Conservation (phyloP, 2,888 invertebrate species). For the Strigamia crassipes region DNA sequence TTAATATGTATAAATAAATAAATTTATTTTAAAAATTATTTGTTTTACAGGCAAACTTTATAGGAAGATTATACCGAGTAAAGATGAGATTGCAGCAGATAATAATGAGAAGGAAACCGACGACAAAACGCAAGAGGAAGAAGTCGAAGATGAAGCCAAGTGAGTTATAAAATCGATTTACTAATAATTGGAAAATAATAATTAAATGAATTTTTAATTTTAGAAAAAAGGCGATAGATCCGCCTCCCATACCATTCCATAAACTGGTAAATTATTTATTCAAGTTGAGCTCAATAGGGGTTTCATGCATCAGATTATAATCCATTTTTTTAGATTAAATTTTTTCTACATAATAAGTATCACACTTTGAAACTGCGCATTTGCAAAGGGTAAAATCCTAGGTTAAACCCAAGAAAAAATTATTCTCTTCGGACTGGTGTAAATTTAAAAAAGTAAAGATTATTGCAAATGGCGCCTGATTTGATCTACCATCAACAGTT, state of each 20-base stretch:
- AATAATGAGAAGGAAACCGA: not conserved
- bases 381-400: too few relatives aligned
- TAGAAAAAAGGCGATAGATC: not conserved
- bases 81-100: not conserved
- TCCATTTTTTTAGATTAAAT: too few relatives aligned
- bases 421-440: too few relatives aligned
- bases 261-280: constrained; percentile 14
- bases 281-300: not conserved
- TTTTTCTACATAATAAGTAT: too few relatives aligned
- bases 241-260: not conserved
- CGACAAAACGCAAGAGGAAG: not conserved
- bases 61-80: constrained; percentile 50
- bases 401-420: too few relatives aligned
- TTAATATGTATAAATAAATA: too few relatives aligned
- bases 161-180: not conserved
- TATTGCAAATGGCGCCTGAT: too few relatives aligned
- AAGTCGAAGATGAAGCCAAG: constrained; percentile 1
- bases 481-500: too few relatives aligned
- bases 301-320: too few relatives aligned
- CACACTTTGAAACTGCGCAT: too few relatives aligned
- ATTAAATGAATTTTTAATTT: not conserved
- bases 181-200: not conserved
- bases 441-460: too few relatives aligned
- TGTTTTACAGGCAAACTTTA: constrained; percentile 50
- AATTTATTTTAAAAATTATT: not conserved